Base-by-base conservation (phyloP, 2,888 invertebrate genomes). In the Drosophila mercatorum region DNA sequence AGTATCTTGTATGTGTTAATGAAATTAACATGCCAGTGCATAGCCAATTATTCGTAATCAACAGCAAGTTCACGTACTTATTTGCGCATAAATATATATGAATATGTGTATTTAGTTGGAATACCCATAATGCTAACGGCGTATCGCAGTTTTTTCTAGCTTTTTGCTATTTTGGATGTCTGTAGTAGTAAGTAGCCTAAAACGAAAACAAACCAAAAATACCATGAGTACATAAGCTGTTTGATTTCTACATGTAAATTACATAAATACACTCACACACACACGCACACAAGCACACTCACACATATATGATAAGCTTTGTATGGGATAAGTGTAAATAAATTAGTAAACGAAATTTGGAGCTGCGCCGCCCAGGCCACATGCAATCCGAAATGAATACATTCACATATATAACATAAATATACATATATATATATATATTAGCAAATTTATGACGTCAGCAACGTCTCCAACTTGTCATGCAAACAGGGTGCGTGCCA, bases 81-180 rank as follows among this genome's bases (percentile, higher is more conserved):
- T 85, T 88, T 83, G 76, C 72, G 52, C 56, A 60, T 36, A 17
- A 17, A 51, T 34, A 49, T 49, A n/a, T 57, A 51, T 31, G 22
- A 22, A 22, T 22, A 22, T 22, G 22, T 22, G 22, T 28, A 28
- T 64, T 65, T 40, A 71, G 36, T 55, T 55, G 63, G 44, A 62
- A 63, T 55, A 67, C 49, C 52, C 26, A 43, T 36, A 55, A 72
- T 62, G 78, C 77, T 86, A 78, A 73, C 63, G 11, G 79, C 89
- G 62, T 62, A 68, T 53, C 52, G 38, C 49, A 71, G 55, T 57
- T 88, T 85, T 86, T 76, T 88, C 76, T 68, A 90, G 90, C 90
- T 87, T 87, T 76, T 84, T 77, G 90, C 85, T 52, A 72, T 76
- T 86, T 90, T 90, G 84, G 84, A 79, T 83, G 83, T 83, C 80